Evolutionary conservation across 2,888 invertebrate species (phyloP).

Genomic region (Palloptera scutellata): DNA sequence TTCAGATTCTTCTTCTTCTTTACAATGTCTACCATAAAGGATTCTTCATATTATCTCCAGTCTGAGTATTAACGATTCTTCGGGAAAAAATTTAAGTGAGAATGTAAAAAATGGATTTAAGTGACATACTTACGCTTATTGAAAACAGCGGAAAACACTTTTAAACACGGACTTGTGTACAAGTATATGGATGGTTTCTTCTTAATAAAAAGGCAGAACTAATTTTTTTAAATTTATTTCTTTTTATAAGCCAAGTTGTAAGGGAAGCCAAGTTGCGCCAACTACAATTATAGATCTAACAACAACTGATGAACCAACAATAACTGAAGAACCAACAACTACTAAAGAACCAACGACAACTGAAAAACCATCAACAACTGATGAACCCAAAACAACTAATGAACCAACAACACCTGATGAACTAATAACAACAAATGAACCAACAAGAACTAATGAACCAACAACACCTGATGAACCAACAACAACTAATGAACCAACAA

Average conservation of each 20-base stretch:
- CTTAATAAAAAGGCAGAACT: neutral
- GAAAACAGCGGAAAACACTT: too few relatives aligned
- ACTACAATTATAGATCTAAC: neutral
- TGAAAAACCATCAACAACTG: neutral
- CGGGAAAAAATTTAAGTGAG: too few relatives aligned
- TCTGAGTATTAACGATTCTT: too few relatives aligned
- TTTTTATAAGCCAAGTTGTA: slow-evolving; percentile 21
- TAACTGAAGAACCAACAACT: neutral
- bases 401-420: neutral
- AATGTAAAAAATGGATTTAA: too few relatives aligned
- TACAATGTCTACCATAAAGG: too few relatives aligned
- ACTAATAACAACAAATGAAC: neutral
- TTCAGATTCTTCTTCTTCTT: too few relatives aligned
- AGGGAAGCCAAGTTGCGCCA: neutral
- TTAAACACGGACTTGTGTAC: too few relatives aligned
- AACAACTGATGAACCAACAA: neutral
- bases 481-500: neutral
- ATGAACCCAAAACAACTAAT: neutral
- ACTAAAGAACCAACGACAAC: neutral
- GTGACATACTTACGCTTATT: too few relatives aligned
- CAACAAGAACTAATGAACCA: neutral
- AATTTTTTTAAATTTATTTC: neutral
- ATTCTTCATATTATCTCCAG: too few relatives aligned
- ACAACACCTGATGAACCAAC: neutral
- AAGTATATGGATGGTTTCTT: too few relatives aligned